phyloP scores from a whole-genome alignment of 2,113 vertebrate genomes.

The Rhegmatorhina hoffmannsi region DNA sequence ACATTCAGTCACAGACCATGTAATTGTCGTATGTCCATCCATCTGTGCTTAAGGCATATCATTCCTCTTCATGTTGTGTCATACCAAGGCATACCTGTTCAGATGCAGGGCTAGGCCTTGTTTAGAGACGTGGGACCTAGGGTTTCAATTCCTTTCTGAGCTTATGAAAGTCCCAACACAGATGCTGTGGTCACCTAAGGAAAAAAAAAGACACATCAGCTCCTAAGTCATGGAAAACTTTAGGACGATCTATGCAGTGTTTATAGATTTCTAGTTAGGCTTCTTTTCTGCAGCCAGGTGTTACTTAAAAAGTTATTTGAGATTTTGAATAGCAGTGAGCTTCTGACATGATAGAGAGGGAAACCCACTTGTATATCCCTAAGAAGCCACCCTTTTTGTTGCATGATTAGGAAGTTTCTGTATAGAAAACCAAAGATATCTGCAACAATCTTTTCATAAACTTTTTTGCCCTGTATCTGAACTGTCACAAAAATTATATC shows the following conservation, averaged over 20 bases:
- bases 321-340: background rate
- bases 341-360: background rate
- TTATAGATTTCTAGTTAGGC: background rate
- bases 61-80: background rate
- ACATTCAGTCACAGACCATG: accelerated
- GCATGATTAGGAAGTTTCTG: background rate
- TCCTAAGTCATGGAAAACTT: background rate
- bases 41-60: background rate
- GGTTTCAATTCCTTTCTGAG: background rate
- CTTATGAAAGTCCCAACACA: background rate
- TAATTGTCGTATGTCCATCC: background rate
- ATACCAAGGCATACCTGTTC: background rate
- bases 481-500: background rate
- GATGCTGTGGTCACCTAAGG: background rate
- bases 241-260: background rate
- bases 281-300: background rate
- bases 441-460: background rate
- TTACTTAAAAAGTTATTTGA: background rate
- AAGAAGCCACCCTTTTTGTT: background rate
- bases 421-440: background rate
- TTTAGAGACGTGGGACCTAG: background rate
- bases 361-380: background rate
- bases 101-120: background rate
- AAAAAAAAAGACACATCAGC: background rate
- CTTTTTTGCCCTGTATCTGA: background rate